Base-by-base conservation (phyloP, 2,113 vertebrate genomes). In the Mastomys natalensis region DNA sequence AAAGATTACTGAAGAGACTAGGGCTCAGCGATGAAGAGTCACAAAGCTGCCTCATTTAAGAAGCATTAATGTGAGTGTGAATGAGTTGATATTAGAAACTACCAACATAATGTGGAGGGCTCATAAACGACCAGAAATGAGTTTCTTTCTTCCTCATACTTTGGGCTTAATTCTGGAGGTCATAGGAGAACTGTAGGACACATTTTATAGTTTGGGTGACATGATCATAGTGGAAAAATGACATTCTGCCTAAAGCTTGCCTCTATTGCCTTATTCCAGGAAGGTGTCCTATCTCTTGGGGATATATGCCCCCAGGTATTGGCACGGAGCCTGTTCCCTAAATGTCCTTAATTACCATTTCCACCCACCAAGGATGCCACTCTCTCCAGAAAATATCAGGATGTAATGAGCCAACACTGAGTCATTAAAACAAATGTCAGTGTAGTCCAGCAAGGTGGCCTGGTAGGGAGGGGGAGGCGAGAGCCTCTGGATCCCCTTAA, bases 341-440 rank as follows among this genome's bases (percentile, higher is more conserved):
- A 95, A 88, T 84, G 92, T 94, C 92, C 93, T 92, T 93, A 95
- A 95, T 97, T 94, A 92, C 86, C 72, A 70, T 84, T 90, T 92
- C 81, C 55, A 88, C 64, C 87, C 81, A 96, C 89, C 94, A 78
- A 96, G 68, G 68, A 96, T 85, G 85, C 31, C 62, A 55, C 84
- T 82, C 62, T 95, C 88, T 91, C 80, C 55, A 58, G 74, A 95
- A 94, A 51, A 94, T 90, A 92, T 95, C 19, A 0, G 72, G 90
- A 90, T 26, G 10, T 95, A 62, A 96, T 70, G 40, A 90, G 74
- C 37, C n/a, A 68, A 24, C 4, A 15, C 93, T 24, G 66, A 64
- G 74, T 94, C 98, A 95, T 93, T 97, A 96, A 96, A 97, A 97
- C 97, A 95, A 97, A 97, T 85, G 87, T 89, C 96, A 87, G 96